Evolutionary conservation across 2,888 invertebrate genomes (phyloP).

Genomic region (Napeogenes inachia): DNA sequence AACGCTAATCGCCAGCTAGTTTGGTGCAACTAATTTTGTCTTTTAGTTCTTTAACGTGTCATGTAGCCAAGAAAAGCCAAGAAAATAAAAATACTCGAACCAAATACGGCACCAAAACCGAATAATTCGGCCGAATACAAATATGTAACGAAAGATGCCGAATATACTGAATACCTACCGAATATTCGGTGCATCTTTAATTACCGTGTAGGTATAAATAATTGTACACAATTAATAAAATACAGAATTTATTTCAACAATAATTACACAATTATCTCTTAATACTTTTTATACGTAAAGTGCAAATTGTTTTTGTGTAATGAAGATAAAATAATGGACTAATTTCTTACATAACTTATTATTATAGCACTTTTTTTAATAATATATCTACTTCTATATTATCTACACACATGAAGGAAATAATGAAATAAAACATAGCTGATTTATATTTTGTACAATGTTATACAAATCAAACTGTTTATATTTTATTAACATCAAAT

Average conservation of each 20-base stretch:
- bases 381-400: not conserved
- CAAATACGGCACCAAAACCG: no score
- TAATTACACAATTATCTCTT: constrained; percentile 50
- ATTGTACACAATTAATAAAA: constrained; percentile 12
- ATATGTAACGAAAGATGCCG: no score
- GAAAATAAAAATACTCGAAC: no score
- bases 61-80: no score
- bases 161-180: no score
- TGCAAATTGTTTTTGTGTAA: constrained; percentile 27
- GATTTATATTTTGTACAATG: not conserved
- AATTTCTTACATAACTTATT: not conserved
- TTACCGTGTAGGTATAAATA: not conserved
- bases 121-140: no score
- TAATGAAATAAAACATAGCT: not conserved
- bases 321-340: constrained; percentile 25
- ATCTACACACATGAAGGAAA: not conserved
- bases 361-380: constrained; percentile 1
- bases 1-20: no score
- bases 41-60: no score
- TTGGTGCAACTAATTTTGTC: no score
- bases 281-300: constrained; percentile 28
- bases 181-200: not conserved
- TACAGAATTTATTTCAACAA: constrained; percentile 67
- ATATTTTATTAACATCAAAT: not conserved
- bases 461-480: not conserved